Conservation (phyloP, 2,888 invertebrate species). For the Ormia ochracea region DNA sequence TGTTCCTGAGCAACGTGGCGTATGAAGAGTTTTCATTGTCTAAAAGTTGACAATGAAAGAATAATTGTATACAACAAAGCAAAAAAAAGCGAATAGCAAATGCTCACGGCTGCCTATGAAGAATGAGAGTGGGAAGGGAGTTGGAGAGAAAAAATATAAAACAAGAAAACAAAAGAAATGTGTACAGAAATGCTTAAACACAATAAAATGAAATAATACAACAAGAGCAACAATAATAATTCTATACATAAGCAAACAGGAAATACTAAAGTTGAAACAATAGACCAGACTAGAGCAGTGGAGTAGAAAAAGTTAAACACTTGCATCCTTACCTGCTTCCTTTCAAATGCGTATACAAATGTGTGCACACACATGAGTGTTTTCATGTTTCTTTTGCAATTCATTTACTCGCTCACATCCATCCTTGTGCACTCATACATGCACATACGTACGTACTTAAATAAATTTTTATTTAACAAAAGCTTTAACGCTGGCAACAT, state of each 20-base stretch:
- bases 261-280: conserved; percentile 57
- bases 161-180: neutral
- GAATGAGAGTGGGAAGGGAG: neutral
- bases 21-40: conserved; percentile 49
- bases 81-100: neutral
- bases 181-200: conserved; percentile 1
- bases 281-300: conserved; percentile 52
- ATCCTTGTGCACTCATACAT: conserved; percentile 13
- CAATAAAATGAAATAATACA: conserved; percentile 36
- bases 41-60: conserved; percentile 60
- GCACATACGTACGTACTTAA: too few species aligned
- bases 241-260: conserved; percentile 50
- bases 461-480: conserved; percentile 48
- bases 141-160: too few species aligned
- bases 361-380: neutral
- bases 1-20: conserved; percentile 44
- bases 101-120: conserved; percentile 42
- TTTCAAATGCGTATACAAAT: neutral
- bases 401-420: conserved; percentile 42
- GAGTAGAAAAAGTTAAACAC: conserved; percentile 60
- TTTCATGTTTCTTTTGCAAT: conserved; percentile 35
- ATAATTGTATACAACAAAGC: conserved; percentile 26
- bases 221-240: conserved; percentile 28
- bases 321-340: conserved; percentile 48
- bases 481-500: conserved; percentile 16